Percentiles rank a stretch among this genome's conserved stretches.
These are phyloP conservation scores for Mellivora capensis DNA, from an alignment of 2,113 vertebrate species.

Conservation along the genomic window DNA sequence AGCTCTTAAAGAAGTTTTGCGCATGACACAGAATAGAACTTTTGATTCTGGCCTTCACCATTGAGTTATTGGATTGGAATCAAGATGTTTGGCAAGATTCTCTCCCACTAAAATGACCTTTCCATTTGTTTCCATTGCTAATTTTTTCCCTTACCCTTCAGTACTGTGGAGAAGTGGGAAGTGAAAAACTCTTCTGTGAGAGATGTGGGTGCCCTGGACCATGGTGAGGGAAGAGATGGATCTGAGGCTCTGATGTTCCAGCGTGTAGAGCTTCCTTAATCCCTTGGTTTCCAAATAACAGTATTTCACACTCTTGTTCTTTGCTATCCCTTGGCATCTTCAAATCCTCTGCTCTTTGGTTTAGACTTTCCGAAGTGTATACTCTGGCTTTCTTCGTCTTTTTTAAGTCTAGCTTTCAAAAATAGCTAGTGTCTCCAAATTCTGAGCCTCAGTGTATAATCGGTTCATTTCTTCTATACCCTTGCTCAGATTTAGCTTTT, in stretches of 20 bases:
- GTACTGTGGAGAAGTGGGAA: not conserved
- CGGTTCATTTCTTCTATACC: not conserved
- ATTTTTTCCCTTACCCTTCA: not conserved
- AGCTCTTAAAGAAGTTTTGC: not conserved
- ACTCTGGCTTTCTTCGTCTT: not conserved
- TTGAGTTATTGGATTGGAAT: not conserved
- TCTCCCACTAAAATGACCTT: not conserved
- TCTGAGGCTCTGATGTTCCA: not conserved
- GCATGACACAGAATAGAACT: not conserved
- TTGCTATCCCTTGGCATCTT: not conserved
- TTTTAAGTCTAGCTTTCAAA: not conserved
- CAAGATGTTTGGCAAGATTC: not conserved
- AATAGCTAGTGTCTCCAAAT: not conserved
- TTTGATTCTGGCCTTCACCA: not conserved
- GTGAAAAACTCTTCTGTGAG: not conserved
- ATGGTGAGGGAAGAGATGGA: not conserved
- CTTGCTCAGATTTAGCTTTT: conserved; percentile 8
- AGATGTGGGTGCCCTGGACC: not conserved
- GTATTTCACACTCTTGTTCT: not conserved
- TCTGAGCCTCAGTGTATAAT: not conserved
- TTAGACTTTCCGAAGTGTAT: not conserved
- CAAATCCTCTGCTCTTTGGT: not conserved
- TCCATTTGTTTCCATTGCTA: not conserved
- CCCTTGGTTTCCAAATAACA: not conserved
- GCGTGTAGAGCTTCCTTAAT: not conserved